Base-by-base conservation (phyloP, 2,797 vertebrate genomes). In the Darevskia nairensis region DNA sequence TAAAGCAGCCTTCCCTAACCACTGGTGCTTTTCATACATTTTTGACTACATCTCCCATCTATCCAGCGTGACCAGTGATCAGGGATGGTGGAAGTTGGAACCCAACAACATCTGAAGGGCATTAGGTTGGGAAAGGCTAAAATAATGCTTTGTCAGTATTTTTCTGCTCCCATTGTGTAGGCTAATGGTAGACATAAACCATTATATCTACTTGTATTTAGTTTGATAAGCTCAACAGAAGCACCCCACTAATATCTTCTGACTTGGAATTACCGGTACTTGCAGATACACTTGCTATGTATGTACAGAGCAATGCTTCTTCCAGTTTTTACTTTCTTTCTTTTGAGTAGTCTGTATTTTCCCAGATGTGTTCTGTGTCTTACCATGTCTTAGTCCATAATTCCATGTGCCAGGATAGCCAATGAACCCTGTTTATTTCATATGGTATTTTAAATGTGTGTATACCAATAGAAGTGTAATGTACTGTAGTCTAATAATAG, bases 401-500 rank as follows among this genome's bases (percentile, higher is more conserved):
- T 15, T 2, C 59, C 13, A 3, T 79, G n/a, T 81, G 27, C 17
- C 68, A 64, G 23, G 32, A 61, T 29, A 80, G 66, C 25, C 44
- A 81, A 19, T 32, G 44, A 29, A 13, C 17, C 55, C 27, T 41
- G 32, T 41, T 59, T 35, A 44, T 81, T 81, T 39, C 9, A 35
- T 10, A 29, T 72, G 23, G 2, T 35, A 11, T 61, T 71, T 68
- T 81, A 74, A 13, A 35, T 86, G 19, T 74, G 8, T 87, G 50
- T 64, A 44, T 61, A 74, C 35, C 39, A 61, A 86, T 8, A 82
- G 32, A 64, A 80, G 50, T 29, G 23, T n/a, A n/a, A 61, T 61
- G 21, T 59, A 61, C 68, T 74, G 35, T 81, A 7, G 29, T 64
- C 55, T 74, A 81, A 74, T 87, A 87, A 74, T 61, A 75, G 78